Evolutionary conservation across 2,797 vertebrate species (phyloP), one percentile per base, ranked within the genome.

Genomic region (Cuniculus paca): DNA sequence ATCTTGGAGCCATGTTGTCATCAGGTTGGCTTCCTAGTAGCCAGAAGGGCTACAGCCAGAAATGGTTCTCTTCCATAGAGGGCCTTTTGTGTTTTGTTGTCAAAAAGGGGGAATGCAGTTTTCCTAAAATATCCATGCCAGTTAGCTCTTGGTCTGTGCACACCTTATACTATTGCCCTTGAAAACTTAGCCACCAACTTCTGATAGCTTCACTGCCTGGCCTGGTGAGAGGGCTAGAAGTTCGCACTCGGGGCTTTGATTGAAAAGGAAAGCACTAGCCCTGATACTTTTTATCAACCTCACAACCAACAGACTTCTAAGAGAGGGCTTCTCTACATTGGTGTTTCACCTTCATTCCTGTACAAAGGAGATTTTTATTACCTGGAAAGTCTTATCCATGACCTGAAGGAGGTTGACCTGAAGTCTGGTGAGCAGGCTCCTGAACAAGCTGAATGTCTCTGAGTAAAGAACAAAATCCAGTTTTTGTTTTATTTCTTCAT

Each of bases 401-500:
- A 74, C 28, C 85, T 74, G 50, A 1, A 5, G 81, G 52, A 65
- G 36, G 20, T 16, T 78, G 52, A 10, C 34, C 79, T 92, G 72
- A 50, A 84, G n/a, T 89, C 77, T 81, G 36, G 50, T 45, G 90
- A n/a, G 52, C 24, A 45, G 60, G 26, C 22, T 93, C 54, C 65
- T 17, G 28, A 96, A 88, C 28, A 89, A 81, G 22, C 31, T 83
- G 75, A 42, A 28, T 79, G 60, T 90, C 74, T 68, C 24, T 79
- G 70, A 91, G 58, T 45, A 86, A 96, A 85, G 83, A 90, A 90
- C 92, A 17, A n/a, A 78, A 34, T n/a, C 52, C 78, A 77, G 70
- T 87, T 50, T 96, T 96, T 96, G 77, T 96, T 97, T 96, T 93
- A 77, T 74, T 96, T 95, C 78, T 94, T 90, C 75, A 95, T 42